Evolutionary conservation across 2,797 vertebrate species (phyloP), one percentile per base, ranked within the genome.

Genomic region (Brachyalestes nurse): DNA sequence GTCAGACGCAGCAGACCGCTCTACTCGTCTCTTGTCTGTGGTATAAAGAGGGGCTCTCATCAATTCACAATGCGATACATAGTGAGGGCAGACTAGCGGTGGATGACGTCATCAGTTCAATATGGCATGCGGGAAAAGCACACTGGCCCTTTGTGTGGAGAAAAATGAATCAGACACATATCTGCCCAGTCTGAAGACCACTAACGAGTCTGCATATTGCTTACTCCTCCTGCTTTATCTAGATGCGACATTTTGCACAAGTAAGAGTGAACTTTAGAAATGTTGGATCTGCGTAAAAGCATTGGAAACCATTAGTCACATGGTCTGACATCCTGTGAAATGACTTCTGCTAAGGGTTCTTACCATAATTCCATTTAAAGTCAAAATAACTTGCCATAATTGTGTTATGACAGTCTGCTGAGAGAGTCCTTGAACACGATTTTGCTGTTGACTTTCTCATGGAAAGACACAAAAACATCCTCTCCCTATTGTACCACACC

Each of bases 31-130:
- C 73, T 69, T 84, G 81, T 81, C 10, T 74, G 78, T 66, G 38
- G 83, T 70, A 86, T 86, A 86, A 86, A 86, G 83, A 81, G 62
- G 38, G 83, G 57, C 85, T 81, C 78, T 85, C 85, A 85, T 81
- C 38, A 78, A 73, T 77, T 82, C 72, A 87, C 86, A 87, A 85
- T 85, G 85, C 85, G 34, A 72, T 60, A 57, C 83, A 85, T 82
- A 85, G 81, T 21, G 65, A 71, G 71, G 79, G 72, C 75, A 72
- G 57, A 53, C 51, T 74, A 28, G 73, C 42, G 57, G 72, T 21
- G 38, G 51, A 38, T 87, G 86, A 87, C 79, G 53, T 87, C 83
- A 85, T 21, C 16, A 0, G 75, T 76, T 81, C 83, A 84, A 86
- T 86, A 84, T 83, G 86, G 79, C 70, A 79, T 28, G 69, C 70